These are phyloP conservation scores for Burhinus oedicnemus DNA, from an alignment of 2,113 vertebrate species.

Conservation along the genomic window DNA sequence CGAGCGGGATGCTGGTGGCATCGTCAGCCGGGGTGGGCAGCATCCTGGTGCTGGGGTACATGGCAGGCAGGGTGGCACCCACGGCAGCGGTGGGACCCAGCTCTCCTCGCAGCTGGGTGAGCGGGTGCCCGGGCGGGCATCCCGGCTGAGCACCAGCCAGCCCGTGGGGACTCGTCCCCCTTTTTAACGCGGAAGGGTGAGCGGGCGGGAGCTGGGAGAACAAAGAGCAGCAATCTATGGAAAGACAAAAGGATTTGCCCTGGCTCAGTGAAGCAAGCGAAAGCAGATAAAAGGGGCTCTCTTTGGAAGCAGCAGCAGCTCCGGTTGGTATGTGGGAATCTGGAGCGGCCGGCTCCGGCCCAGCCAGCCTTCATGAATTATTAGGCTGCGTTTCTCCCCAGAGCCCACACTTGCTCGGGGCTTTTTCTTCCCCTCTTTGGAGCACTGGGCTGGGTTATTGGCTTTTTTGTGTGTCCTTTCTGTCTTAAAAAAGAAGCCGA, in stretches of 20 bases:
- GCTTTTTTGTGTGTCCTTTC: conserved; percentile 49
- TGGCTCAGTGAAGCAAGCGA: conserved; percentile 91
- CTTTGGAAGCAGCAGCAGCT: conserved; percentile 86
- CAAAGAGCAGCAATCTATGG: conserved; percentile 92
- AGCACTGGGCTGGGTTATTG: conserved; percentile 28
- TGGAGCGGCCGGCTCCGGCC: conserved; percentile 76
- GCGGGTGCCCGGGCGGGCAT: not conserved
- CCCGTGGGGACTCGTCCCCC: conserved; percentile 60
- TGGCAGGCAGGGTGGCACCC: not conserved
- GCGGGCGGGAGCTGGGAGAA: conserved; percentile 75
- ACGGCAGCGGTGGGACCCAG: not conserved
- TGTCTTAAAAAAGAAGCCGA: conserved; percentile 36
- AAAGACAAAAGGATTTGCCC: conserved; percentile 90
- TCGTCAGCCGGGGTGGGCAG: fast-evolving
- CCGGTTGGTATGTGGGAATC: conserved; percentile 89
- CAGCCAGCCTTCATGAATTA: conserved; percentile 84
- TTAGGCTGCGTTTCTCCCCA: conserved; percentile 71
- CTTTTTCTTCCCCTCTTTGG: conserved; percentile 60
- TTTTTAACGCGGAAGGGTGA: conserved; percentile 60
- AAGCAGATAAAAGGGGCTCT: conserved; percentile 90
- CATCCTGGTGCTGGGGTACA: not conserved
- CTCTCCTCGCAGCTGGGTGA: not conserved
- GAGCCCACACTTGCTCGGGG: conserved; percentile 49
- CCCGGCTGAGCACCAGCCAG: not conserved
- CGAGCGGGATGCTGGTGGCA: not conserved